phyloP scores from a whole-genome alignment of 2,113 vertebrate species.

The Cryptomyrus ogoouensis region DNA sequence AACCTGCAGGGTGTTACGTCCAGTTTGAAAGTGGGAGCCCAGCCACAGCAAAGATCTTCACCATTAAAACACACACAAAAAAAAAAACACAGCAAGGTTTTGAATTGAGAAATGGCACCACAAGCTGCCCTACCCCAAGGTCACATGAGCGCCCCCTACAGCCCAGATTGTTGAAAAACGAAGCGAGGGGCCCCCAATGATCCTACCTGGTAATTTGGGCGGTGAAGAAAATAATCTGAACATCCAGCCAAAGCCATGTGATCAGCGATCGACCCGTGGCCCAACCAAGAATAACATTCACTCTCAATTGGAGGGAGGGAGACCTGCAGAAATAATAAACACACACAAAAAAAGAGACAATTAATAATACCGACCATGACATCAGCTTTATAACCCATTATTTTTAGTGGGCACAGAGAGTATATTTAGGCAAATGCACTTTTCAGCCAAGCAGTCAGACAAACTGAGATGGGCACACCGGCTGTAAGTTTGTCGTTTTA shows the following conservation, averaged over 20 bases:
- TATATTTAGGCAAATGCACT: neutral
- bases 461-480: neutral
- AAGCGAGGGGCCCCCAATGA: neutral
- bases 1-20: neutral
- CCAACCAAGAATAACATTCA: slow-evolving; percentile 47
- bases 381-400: neutral
- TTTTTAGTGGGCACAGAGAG: neutral
- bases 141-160: neutral
- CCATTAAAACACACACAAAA: neutral
- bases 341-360: neutral
- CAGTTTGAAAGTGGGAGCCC: neutral
- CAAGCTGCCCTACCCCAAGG: neutral
- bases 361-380: neutral
- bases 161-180: neutral
- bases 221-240: slow-evolving; percentile 78
- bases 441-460: neutral
- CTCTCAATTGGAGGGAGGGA: slow-evolving; percentile 7
- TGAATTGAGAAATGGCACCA: neutral
- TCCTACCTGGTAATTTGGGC: slow-evolving; percentile 69
- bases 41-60: neutral
- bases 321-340: neutral
- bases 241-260: slow-evolving; percentile 84
- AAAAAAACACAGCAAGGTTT: neutral
- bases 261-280: slow-evolving; percentile 27
- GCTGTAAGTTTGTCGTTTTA: neutral